Evolutionary conservation across 1,140 invertebrate genomes (phyloP).

Genomic region (Sarcophaga bullata): DNA sequence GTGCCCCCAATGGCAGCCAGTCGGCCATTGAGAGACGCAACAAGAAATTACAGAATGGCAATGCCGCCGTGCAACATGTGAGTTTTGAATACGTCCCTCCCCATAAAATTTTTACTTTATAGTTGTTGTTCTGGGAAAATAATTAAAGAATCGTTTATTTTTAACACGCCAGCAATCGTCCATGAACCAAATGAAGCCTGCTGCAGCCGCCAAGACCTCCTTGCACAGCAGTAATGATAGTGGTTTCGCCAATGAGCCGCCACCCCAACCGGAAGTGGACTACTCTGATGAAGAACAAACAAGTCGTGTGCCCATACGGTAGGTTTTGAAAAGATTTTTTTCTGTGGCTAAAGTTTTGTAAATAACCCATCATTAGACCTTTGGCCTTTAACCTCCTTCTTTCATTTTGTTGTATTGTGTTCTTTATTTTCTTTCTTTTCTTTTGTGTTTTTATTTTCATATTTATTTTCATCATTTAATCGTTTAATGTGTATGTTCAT

Average conservation of each 20-base stretch:
- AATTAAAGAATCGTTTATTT: constrained; percentile 32
- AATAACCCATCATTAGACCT: neutral
- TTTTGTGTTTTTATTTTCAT: constrained; percentile 37
- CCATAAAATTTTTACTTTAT: too few relatives aligned
- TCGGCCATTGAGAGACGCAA: constrained; percentile 60
- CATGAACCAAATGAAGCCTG: constrained; percentile 53
- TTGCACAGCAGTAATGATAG: constrained; percentile 91
- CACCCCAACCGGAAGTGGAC: constrained; percentile 87
- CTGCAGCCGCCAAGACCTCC: constrained; percentile 75
- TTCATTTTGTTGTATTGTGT: neutral
- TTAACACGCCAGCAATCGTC: constrained; percentile 46
- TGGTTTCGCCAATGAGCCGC: constrained; percentile 87
- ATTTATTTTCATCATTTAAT: constrained; percentile 35
- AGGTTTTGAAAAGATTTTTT: too few relatives aligned
- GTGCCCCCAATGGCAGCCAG: constrained; percentile 60
- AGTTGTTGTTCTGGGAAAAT: neutral
- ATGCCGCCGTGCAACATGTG: constrained; percentile 51
- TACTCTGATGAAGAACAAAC: constrained; percentile 88
- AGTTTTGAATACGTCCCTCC: constrained; percentile 17
- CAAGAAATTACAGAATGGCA: constrained; percentile 58
- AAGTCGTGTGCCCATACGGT: constrained; percentile 77
- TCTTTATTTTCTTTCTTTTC: constrained; percentile 38
- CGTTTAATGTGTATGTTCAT: constrained; percentile 38
- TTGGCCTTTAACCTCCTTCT: too few relatives aligned
- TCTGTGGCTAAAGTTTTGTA: neutral